phyloP scores from a whole-genome alignment of 2,797 vertebrate genomes.

The Geotrypetes seraphini region DNA sequence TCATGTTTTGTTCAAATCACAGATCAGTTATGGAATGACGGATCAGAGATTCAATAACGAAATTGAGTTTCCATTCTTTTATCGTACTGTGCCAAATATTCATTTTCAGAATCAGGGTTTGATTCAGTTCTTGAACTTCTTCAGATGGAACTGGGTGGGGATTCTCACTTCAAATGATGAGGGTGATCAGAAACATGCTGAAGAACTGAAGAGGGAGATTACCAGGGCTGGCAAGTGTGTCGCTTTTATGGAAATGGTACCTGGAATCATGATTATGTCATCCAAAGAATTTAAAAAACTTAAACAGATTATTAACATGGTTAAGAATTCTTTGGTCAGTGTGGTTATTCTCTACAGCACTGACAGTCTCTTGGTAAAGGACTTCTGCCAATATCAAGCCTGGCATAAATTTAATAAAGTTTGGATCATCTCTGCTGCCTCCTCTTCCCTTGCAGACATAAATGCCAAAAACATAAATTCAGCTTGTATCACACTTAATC shows the following conservation, averaged over 20 bases:
- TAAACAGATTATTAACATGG: no score
- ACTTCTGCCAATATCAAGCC: neutral
- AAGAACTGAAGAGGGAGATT: neutral
- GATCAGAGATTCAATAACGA: neutral
- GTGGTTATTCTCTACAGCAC: neutral
- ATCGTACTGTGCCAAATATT: constrained; percentile 3
- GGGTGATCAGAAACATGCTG: neutral
- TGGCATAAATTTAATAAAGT: neutral
- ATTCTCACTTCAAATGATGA: constrained; percentile 1
- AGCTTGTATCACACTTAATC: neutral
- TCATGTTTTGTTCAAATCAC: no score
- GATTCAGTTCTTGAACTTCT: constrained; percentile 1
- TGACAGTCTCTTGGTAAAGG: neutral
- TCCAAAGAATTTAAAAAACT: no score
- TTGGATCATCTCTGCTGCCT: neutral
- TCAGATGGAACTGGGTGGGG: constrained; percentile 9
- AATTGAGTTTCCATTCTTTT: neutral
- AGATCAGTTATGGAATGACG: constrained; percentile 8
- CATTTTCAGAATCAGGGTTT: neutral
- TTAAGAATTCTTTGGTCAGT: no score
- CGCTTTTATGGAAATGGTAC: neutral
- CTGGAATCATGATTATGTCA: no score
- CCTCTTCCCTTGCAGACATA: neutral
- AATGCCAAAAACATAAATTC: neutral
- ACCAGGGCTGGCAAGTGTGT: constrained; percentile 2